These are phyloP conservation scores for Adelges cooleyi DNA, from an alignment of 1,140 invertebrate genomes.

Conservation along the genomic window DNA sequence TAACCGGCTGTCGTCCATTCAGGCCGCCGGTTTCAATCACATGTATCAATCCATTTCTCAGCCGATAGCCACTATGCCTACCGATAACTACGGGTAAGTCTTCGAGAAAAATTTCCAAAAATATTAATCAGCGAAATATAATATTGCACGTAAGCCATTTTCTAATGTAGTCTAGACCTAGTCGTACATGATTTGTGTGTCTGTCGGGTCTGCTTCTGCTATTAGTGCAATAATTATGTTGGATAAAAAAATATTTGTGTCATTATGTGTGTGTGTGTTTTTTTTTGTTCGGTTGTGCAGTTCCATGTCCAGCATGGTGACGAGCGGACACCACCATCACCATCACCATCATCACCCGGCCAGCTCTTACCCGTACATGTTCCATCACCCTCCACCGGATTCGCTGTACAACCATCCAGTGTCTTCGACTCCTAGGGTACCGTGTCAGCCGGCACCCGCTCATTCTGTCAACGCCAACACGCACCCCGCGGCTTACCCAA, in stretches of 20 bases:
- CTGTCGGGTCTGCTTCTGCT: too few relatives aligned
- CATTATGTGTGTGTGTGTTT: neutral
- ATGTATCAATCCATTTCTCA: constrained; percentile 94
- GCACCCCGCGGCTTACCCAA: constrained; percentile 27
- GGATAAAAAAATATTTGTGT: too few relatives aligned
- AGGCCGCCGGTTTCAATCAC: constrained; percentile 60
- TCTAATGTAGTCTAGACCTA: too few relatives aligned
- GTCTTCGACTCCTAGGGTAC: constrained; percentile 32
- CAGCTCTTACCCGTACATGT: constrained; percentile 74
- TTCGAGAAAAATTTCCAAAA: too few relatives aligned
- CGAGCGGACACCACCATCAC: constrained; percentile 34
- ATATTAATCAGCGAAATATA: too few relatives aligned
- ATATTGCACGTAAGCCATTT: too few relatives aligned
- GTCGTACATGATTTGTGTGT: too few relatives aligned
- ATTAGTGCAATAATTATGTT: too few relatives aligned
- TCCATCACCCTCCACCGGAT: constrained; percentile 61
- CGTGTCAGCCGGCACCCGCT: constrained; percentile 46
- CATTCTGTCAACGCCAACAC: constrained; percentile 40
- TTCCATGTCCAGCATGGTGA: constrained; percentile 20
- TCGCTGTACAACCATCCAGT: constrained; percentile 20
- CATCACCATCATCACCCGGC: constrained; percentile 39
- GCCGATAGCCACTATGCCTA: constrained; percentile 79
- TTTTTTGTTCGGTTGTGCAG: neutral
- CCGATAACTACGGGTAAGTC: constrained; percentile 74
- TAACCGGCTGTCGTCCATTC: constrained; percentile 65